Base-by-base conservation (phyloP, 2,888 invertebrate genomes). In the Nomada fucata region DNA sequence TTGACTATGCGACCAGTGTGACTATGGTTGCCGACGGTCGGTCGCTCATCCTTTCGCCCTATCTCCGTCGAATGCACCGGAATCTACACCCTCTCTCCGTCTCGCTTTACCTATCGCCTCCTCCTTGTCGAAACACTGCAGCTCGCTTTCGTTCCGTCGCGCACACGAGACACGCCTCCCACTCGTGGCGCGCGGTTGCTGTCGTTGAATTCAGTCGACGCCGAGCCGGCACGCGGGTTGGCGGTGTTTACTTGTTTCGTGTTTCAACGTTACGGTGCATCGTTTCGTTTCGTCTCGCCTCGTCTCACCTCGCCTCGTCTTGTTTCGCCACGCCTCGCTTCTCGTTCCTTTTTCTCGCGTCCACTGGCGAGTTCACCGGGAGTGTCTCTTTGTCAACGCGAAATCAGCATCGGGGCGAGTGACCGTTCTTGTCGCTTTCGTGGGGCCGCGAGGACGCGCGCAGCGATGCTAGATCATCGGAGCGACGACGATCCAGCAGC, bases 161-260 rank as follows among this genome's bases (percentile, higher is more conserved):
- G 78, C 83, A 55, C 65, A 42, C 72, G 71, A 76, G 86, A 80
- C 86, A 86, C 84, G 86, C 76, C 79, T 82, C 82, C 67, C 82
- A 74, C 83, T 81, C 79, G 79, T 70, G 76, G 79, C 84, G 79
- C 82, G 18, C 57, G 57, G 81, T 80, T 80, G 59, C 85, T 70
- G 79, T 70, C 76, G 77, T 76, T 53, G 67, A 42, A 74, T 83
- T 89, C 87, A 89, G 90, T 91, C 88, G 86, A 85, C 84, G 86
- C 85, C 80, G 88, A 89, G 87, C 88, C 88, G 90, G 70, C 88
- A 79, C 88, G 90, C 90, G 89, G 80, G 86, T 83, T 74, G 85
- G 87, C 77, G 20, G 61, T 44, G 23, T 23, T 47, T 23, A 47
- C 57, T 23, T 68, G 36, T 65, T 47, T 47, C 44, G 65, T 36